Evolutionary conservation across 1,140 invertebrate genomes (phyloP).

Genomic region (Augochlora pura): DNA sequence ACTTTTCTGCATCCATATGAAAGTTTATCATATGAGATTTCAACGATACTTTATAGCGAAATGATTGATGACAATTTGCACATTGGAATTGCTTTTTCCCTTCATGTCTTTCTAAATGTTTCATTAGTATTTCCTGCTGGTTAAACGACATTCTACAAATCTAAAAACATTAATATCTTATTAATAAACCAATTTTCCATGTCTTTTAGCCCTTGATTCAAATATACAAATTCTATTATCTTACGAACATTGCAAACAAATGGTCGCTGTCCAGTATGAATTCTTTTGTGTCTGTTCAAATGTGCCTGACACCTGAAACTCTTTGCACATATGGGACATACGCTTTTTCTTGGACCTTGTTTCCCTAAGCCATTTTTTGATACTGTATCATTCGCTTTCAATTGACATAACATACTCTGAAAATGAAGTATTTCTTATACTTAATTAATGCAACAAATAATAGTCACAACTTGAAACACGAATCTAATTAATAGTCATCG

Average conservation of each 20-base stretch:
- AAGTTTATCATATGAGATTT: constrained; percentile 77
- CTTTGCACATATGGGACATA: constrained; percentile 72
- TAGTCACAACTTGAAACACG: background rate
- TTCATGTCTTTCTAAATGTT: constrained; percentile 81
- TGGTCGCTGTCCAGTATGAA: constrained; percentile 75
- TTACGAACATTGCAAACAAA: constrained; percentile 76
- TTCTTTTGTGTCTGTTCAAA: constrained; percentile 75
- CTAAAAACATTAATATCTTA: constrained; percentile 69
- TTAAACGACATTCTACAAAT: constrained; percentile 83
- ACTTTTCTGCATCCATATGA: constrained; percentile 66
- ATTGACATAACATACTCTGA: constrained; percentile 73
- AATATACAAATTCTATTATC: background rate
- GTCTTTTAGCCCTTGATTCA: background rate
- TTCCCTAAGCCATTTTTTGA: constrained; percentile 55
- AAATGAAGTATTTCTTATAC: constrained; percentile 24
- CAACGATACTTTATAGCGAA: constrained; percentile 76
- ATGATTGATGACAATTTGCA: constrained; percentile 81
- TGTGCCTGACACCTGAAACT: constrained; percentile 75
- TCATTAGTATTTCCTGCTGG: constrained; percentile 37
- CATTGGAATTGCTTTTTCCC: constrained; percentile 81
- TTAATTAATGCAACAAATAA: background rate
- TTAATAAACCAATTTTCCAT: background rate
- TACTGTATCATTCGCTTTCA: constrained; percentile 68
- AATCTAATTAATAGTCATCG: background rate
- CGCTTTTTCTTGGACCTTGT: constrained; percentile 59